phyloP scores from a whole-genome alignment of 2,797 vertebrate genomes.

The Anolis apletophallus region DNA sequence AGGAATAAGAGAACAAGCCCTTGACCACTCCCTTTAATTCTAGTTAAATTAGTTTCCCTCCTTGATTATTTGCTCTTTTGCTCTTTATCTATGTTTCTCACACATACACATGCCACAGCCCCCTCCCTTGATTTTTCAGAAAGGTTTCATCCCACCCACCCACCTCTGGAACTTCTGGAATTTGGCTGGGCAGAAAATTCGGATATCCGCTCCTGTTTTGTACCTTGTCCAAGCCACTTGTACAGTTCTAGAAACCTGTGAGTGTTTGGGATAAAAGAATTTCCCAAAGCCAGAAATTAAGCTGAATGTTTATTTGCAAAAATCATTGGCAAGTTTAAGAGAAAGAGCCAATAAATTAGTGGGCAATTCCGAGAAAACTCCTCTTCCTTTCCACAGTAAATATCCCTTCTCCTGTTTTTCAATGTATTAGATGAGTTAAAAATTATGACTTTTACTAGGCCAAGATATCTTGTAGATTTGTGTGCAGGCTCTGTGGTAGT shows the following conservation, averaged over 20 bases:
- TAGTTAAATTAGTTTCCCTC: background rate
- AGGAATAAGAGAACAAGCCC: background rate
- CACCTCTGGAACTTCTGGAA: background rate
- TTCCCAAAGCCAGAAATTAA: conserved; percentile 11
- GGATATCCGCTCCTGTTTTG: background rate
- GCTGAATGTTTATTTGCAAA: conserved; percentile 2
- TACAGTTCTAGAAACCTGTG: background rate
- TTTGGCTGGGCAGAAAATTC: background rate
- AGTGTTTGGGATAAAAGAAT: conserved; percentile 9
- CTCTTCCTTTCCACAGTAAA: background rate
- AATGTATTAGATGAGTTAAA: conserved; percentile 14
- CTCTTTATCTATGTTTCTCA: background rate
- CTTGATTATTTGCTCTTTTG: background rate
- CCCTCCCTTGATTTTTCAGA: background rate
- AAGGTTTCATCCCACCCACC: background rate
- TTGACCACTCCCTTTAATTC: background rate
- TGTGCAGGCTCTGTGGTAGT: background rate
- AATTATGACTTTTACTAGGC: background rate
- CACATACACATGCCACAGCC: background rate
- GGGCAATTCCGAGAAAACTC: background rate
- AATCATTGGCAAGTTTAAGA: background rate
- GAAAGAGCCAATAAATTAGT: conserved; percentile 10
- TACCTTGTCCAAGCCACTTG: background rate
- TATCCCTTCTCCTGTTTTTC: background rate
- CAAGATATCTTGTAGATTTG: background rate